These are phyloP conservation scores for Psittacula echo DNA, from an alignment of 2,797 vertebrate genomes.

Conservation along the genomic window DNA sequence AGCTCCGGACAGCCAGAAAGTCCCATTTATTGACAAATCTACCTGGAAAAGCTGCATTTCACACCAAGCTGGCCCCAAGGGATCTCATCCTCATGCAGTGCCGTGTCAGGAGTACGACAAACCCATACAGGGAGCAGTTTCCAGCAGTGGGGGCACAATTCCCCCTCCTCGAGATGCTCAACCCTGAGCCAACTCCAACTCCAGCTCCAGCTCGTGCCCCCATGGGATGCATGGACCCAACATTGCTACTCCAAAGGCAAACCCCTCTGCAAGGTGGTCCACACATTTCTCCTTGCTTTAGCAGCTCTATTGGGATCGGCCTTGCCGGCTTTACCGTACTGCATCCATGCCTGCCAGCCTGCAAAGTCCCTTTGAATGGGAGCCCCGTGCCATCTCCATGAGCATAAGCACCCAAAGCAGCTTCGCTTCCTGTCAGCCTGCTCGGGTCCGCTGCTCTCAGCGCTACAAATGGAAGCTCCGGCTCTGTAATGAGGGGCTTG, in stretches of 20 bases:
- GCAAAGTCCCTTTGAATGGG: not conserved
- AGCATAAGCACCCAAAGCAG: not conserved
- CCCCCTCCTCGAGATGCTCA: not conserved
- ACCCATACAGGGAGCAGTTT: fast-evolving
- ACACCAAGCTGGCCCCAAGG: not conserved
- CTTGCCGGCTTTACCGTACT: not conserved
- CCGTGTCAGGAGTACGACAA: not conserved
- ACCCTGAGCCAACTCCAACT: not conserved
- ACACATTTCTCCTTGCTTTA: not conserved
- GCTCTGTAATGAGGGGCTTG: not conserved
- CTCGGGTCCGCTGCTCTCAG: not conserved
- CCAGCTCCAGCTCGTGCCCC: not conserved
- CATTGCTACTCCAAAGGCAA: not conserved
- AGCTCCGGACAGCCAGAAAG: not conserved
- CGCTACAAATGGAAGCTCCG: not conserved
- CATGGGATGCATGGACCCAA: not conserved
- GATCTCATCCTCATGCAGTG: fast-evolving
- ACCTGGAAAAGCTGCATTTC: not conserved
- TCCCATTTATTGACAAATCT: not conserved
- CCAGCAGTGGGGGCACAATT: not conserved
- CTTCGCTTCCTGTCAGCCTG: constrained; percentile 12
- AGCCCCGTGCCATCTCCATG: not conserved
- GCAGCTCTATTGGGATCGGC: not conserved
- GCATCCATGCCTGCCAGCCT: not conserved
- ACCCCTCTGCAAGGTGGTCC: not conserved